A percentile compares a stretch with the other conserved stretches of the same genome.
Evolutionary conservation across 1,140 invertebrate species (phyloP).

Genomic region (Aphaenogaster rudis): DNA sequence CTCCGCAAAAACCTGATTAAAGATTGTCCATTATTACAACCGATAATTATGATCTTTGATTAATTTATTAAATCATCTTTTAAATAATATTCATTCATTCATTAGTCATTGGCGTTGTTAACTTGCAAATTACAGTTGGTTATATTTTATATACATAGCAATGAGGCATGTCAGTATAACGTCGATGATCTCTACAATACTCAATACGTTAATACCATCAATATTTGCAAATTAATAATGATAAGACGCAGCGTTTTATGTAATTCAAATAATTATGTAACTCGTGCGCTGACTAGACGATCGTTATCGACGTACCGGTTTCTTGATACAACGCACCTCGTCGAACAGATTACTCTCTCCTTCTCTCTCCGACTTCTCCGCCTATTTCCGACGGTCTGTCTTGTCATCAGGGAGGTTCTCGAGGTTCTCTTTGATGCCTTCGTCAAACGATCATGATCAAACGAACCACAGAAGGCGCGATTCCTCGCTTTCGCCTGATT

Average conservation of each 20-base stretch:
- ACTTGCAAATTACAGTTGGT: neutral
- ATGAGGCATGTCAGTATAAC: neutral
- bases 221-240: neutral
- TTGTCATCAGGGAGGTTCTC: slow-evolving; percentile 1
- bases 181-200: neutral
- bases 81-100: neutral
- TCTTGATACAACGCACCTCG: neutral
- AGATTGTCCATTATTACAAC: too few relatives aligned
- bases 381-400: neutral
- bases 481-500: slow-evolving; percentile 34
- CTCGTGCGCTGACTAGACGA: too few relatives aligned
- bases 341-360: neutral
- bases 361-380: neutral
- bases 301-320: neutral
- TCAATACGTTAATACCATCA: neutral
- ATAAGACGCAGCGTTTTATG: neutral
- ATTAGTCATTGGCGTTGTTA: neutral
- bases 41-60: neutral
- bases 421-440: slow-evolving; percentile 34
- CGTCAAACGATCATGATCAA: slow-evolving; percentile 58
- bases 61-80: neutral
- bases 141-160: neutral
- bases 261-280: neutral
- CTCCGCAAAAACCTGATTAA: too few relatives aligned
- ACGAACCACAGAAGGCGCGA: slow-evolving; percentile 29